phyloP scores from a whole-genome alignment of 2,888 invertebrate species.

The Schizotus pectinicornis region DNA sequence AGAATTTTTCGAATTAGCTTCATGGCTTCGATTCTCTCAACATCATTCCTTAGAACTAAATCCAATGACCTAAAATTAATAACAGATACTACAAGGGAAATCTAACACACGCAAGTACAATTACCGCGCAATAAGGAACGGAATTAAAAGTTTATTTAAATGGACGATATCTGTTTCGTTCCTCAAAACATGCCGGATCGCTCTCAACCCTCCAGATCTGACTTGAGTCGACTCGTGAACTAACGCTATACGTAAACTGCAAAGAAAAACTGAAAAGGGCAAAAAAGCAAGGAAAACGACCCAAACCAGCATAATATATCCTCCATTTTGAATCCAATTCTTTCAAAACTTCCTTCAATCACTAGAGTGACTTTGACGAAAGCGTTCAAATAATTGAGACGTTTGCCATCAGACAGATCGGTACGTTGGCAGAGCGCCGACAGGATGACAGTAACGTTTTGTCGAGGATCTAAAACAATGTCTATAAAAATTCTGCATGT shows the following conservation, averaged over 20 bases:
- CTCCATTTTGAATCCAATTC: constrained; percentile 76
- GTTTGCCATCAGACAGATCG: constrained; percentile 75
- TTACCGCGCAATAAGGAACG: constrained; percentile 81
- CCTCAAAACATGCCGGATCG: constrained; percentile 82
- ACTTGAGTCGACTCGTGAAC: constrained; percentile 89
- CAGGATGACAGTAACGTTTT: constrained; percentile 70
- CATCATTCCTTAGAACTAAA: constrained; percentile 86
- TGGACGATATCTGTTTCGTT: constrained; percentile 78
- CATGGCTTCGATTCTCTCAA: constrained; percentile 90
- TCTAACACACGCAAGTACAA: constrained; percentile 8
- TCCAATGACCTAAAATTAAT: constrained; percentile 77
- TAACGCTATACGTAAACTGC: constrained; percentile 83
- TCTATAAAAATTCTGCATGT: constrained; percentile 22
- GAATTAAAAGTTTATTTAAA: constrained; percentile 82
- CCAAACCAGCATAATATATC: constrained; percentile 81
- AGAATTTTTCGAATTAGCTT: constrained; percentile 80
- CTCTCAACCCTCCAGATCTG: constrained; percentile 86
- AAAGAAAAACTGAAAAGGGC: constrained; percentile 31
- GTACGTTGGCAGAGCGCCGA: constrained; percentile 65
- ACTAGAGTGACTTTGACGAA: constrained; percentile 80
- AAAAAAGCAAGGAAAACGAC: background rate
- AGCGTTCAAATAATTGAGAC: constrained; percentile 86
- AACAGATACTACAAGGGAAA: background rate
- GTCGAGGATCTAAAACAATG: constrained; percentile 60
- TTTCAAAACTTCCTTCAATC: constrained; percentile 64